A percentile compares a stretch with the other conserved stretches of the same genome.
Evolutionary conservation across 2,113 vertebrate species (phyloP).

Genomic region (Copsychus sechellarum): DNA sequence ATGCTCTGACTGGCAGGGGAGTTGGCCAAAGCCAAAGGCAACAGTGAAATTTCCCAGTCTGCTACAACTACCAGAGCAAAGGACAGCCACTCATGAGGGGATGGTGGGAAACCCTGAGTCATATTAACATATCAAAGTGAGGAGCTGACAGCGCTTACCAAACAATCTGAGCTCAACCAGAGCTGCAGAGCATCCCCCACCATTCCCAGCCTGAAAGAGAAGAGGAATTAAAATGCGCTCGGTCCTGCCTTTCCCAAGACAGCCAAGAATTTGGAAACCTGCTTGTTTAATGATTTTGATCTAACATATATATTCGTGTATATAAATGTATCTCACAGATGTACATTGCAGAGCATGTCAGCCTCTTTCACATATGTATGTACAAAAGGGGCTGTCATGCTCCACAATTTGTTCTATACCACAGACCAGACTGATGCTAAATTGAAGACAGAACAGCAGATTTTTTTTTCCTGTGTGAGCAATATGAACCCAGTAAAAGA

Average conservation of each 20-base stretch:
- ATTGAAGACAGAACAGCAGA: conserved; percentile 39
- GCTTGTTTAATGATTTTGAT: conserved; percentile 77
- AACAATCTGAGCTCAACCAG: conserved; percentile 59
- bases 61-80: conserved; percentile 71
- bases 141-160: conserved; percentile 72
- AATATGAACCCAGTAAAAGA: not conserved
- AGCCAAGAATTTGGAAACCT: conserved; percentile 62
- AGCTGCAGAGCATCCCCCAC: conserved; percentile 40
- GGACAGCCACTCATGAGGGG: conserved; percentile 63
- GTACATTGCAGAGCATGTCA: not conserved
- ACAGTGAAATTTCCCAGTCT: conserved; percentile 73
- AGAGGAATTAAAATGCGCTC: not conserved
- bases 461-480: not conserved
- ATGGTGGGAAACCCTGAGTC: conserved; percentile 72
- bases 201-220: conserved; percentile 5
- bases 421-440: conserved; percentile 34
- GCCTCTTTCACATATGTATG: not conserved
- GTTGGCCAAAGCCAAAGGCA: conserved; percentile 73
- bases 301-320: conserved; percentile 1
- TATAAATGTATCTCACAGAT: not conserved
- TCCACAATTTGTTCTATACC: conserved; percentile 51
- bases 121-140: conserved; percentile 79
- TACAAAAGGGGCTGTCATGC: conserved; percentile 34
- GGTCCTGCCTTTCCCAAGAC: conserved; percentile 29
- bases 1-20: conserved; percentile 82